phyloP scores from a whole-genome alignment of 2,888 invertebrate genomes.

The Acanthosepion lycidas region DNA sequence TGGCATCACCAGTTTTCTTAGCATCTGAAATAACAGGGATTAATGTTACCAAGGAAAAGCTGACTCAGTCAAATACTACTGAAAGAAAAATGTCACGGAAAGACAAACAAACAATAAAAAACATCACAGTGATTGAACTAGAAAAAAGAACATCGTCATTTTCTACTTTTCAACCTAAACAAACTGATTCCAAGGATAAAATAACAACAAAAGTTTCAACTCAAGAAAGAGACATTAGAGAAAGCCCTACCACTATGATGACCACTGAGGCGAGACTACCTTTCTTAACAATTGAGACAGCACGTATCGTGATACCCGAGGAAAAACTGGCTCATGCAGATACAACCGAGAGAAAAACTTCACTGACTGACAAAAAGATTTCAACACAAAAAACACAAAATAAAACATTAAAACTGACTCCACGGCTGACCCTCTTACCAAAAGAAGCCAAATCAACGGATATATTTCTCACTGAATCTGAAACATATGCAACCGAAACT shows the following conservation, averaged over 20 bases:
- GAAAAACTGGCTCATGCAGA: not conserved
- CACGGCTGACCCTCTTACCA: not conserved
- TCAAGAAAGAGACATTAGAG: not conserved
- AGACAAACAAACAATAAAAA: not conserved
- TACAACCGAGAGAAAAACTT: not conserved
- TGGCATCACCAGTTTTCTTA: too few relatives aligned
- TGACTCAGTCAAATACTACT: too few relatives aligned
- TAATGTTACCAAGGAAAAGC: too few relatives aligned
- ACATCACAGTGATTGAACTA: not conserved
- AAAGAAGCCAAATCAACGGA: not conserved
- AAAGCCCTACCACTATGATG: not conserved
- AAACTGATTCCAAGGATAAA: not conserved
- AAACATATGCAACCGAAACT: not conserved
- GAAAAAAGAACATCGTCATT: not conserved
- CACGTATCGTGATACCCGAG: not conserved
- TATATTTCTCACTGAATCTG: not conserved
- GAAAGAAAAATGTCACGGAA: too few relatives aligned
- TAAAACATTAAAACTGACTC: not conserved
- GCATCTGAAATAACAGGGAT: too few relatives aligned
- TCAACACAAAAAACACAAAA: not conserved
- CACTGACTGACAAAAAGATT: not conserved
- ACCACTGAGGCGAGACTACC: not conserved
- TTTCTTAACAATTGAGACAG: not conserved
- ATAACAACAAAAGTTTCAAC: not conserved
- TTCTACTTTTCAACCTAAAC: not conserved